Base-by-base conservation (phyloP, 2,888 invertebrate genomes). In the Poecilus cupreus region DNA sequence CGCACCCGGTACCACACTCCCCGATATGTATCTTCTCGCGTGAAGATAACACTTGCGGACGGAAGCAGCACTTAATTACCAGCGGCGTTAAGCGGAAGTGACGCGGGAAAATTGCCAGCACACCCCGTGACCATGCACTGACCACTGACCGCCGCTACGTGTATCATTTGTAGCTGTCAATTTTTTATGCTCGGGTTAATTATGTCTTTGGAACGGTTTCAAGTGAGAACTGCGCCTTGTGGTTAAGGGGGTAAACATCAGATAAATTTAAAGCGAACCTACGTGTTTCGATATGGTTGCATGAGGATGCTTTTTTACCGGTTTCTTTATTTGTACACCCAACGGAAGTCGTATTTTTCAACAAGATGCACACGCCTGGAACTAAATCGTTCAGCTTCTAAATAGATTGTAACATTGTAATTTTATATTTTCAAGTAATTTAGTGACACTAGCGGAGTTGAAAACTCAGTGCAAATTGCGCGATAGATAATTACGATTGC, bases 51-150 rank as follows among this genome's bases (percentile, higher is more conserved):
- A 79, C 79, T 79, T 79, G 70, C 79, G 79, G 79, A 79, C 79
- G 79, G 79, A 79, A 79, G 79, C 79, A 79, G 79, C 79, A 79
- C 79, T 79, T 79, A 79, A 79, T 79, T 79, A 79, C 79, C 79
- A 49, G 13, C 68, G 49, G 68, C 79, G 79, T 79, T 79, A 79
- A 79, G 49, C 79, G 79, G 79, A 79, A 79, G 79, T 79, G 79
- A 79, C 79, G 68, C 64, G 79, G 79, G 79, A 79, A 79, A 79
- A 79, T 79, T 79, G 79, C 79, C 70, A 79, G 68, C 79, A 68
- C 49, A 32, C 68, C 79, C 43, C 76, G 51, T 68, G 79, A 64
- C 78, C 64, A 60, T 79, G 68, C 70, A 79, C 79, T 51, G 64
- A 78, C 78, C 78, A 51, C n/a, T n/a, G 32, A 32, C 46, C 60